Percentiles rank a stretch among this genome's conserved stretches.
These are phyloP conservation scores for Buphagus erythrorhynchus DNA, from an alignment of 2,797 vertebrate genomes.

Conservation along the genomic window DNA sequence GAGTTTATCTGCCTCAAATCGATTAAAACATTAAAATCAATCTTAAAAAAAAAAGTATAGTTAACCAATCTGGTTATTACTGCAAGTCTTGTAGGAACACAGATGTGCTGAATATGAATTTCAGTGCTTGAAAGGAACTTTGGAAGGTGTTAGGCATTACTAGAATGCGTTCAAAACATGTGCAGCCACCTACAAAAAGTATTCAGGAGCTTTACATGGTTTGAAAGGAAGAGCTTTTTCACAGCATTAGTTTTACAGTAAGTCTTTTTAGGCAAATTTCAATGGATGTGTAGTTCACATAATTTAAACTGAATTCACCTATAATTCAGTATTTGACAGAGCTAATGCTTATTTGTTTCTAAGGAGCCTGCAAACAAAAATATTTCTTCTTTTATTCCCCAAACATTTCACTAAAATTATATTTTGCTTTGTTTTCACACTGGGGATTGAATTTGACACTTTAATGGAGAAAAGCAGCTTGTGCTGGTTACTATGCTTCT, in stretches of 20 bases:
- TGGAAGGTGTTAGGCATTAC: conserved; percentile 51
- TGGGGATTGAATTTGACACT: conserved; percentile 45
- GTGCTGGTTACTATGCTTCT: background rate
- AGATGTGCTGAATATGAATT: conserved; percentile 65
- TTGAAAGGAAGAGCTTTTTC: conserved; percentile 66
- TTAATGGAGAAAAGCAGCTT: conserved; percentile 14
- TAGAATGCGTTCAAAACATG: conserved; percentile 63
- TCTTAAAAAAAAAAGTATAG: conserved; percentile 63
- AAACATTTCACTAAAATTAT: conserved; percentile 66
- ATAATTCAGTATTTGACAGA: conserved; percentile 71
- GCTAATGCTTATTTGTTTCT: conserved; percentile 74
- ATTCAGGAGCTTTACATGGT: conserved; percentile 66
- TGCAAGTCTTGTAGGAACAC: conserved; percentile 61
- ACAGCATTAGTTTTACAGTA: conserved; percentile 63
- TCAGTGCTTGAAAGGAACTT: conserved; percentile 60
- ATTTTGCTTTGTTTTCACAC: conserved; percentile 41
- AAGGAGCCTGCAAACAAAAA: conserved; percentile 74
- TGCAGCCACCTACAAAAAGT: conserved; percentile 59
- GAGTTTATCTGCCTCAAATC: conserved; percentile 73
- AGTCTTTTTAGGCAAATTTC: conserved; percentile 73
- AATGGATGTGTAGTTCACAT: conserved; percentile 71
- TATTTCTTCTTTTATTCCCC: conserved; percentile 63
- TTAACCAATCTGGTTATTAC: conserved; percentile 74
- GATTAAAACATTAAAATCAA: conserved; percentile 75
- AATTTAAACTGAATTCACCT: conserved; percentile 74